These are phyloP conservation scores for Digitonthophagus gazella DNA, from an alignment of 2,888 invertebrate species.

Conservation along the genomic window DNA sequence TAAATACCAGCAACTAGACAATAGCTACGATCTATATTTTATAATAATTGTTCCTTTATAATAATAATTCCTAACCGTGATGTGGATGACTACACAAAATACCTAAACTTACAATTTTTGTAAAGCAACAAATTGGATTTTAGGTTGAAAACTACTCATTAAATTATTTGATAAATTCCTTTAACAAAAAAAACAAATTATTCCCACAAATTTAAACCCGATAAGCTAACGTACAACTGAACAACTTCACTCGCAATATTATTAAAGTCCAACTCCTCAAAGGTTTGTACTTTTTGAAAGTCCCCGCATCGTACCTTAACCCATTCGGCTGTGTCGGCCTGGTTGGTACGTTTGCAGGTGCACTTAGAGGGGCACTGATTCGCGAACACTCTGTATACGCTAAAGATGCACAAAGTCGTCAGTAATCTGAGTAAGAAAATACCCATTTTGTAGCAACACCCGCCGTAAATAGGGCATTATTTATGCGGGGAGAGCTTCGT, in stretches of 20 bases:
- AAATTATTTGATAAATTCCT: conserved; percentile 68
- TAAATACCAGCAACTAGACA: no score
- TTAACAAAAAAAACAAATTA: conserved; percentile 53
- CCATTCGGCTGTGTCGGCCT: conserved; percentile 55
- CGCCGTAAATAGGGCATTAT: conserved; percentile 21
- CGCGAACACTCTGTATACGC: conserved; percentile 19
- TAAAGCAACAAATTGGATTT: conserved; percentile 63
- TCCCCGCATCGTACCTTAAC: conserved; percentile 65
- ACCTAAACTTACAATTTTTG: conserved; percentile 76
- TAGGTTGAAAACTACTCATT: conserved; percentile 59
- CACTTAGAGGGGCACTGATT: conserved; percentile 57
- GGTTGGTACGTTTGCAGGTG: conserved; percentile 56
- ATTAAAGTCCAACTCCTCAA: conserved; percentile 63
- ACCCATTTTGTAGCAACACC: conserved; percentile 27
- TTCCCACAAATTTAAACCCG: not conserved
- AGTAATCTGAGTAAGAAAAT: conserved; percentile 24
- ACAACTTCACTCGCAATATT: conserved; percentile 61
- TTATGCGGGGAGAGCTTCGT: not conserved
- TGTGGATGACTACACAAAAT: no score
- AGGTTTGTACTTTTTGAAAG: conserved; percentile 57
- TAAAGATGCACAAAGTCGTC: conserved; percentile 18
- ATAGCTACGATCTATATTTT: no score
- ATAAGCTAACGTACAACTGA: conserved; percentile 57
- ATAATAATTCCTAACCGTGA: no score
- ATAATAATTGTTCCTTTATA: no score